phyloP scores from a whole-genome alignment of 1,140 invertebrate species.

The Platorchestia sp. region DNA sequence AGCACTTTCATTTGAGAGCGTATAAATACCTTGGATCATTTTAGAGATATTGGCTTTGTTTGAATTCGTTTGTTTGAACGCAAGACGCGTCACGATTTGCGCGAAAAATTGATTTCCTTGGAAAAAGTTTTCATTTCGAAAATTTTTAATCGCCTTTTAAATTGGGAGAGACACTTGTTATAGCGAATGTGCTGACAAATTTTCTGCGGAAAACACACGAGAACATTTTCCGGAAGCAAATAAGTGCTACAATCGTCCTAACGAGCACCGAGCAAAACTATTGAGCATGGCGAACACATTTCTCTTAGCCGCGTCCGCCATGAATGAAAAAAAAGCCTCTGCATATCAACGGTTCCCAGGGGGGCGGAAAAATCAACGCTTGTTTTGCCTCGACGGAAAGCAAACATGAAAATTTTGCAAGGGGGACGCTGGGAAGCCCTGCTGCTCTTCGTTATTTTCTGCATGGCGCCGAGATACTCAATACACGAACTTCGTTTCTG shows the following conservation, averaged over 20 bases:
- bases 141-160: not conserved
- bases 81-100: not conserved
- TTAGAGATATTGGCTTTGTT: not conserved
- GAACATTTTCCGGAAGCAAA: not conserved
- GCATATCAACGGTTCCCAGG: not conserved
- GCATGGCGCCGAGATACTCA: not conserved
- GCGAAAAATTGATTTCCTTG: no score
- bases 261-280: not conserved
- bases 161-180: not conserved
- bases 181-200: no score
- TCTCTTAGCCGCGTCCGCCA: not conserved
- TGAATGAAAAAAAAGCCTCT: not conserved
- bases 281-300: not conserved
- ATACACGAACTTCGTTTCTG: not conserved
- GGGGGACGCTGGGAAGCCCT: not conserved
- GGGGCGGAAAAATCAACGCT: not conserved
- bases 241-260: not conserved
- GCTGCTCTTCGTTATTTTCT: constrained; percentile 15
- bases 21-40: no score
- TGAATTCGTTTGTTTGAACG: not conserved
- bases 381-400: not conserved
- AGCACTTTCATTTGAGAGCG: no score
- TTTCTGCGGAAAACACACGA: not conserved
- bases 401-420: not conserved
- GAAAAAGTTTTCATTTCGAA: not conserved